Evolutionary conservation across 2,113 vertebrate species (phyloP), one percentile per base, ranked within the genome.

Genomic region (Lophura nycthemera): DNA sequence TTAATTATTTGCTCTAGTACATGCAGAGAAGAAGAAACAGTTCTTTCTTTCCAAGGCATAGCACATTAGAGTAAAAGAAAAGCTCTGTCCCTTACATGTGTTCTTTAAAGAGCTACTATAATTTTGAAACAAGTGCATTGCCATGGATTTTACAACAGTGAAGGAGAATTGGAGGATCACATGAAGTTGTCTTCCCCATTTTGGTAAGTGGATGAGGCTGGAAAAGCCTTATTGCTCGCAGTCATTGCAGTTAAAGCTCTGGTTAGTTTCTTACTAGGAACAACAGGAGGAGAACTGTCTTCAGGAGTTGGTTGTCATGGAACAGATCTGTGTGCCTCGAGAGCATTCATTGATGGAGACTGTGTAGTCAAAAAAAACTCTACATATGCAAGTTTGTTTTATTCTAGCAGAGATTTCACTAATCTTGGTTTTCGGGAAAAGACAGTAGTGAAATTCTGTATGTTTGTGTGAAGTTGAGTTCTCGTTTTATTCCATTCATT

Each of bases 401-500:
- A 6, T 83, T 86, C 19, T 59, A 2, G 84, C 9, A 43, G 56
- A n/a, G n/a, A 21, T 71, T 34, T 86, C 0, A 1, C 17, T 81
- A 32, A 18, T 72, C 36, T 54, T 93, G 30, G 11, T 66, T 75
- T 50, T 61, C 22, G 45, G 38, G 78, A 60, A 45, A 30, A 75
- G 34, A 17, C 50, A 29, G 57, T 50, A 59, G 56, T 85, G 40
- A 69, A 50, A 13, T 14, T 47, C 16, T 70, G 14, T 60, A 11
- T 42, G 8, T 56, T 9, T 89, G 61, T 72, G 15, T 74, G 56
- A 60, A 56, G 5, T 7, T 79, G 40, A 56, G 45, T 94, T 88
- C 80, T 93, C 59, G 86, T 83, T 92, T 92, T 64, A 65, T 65
- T 93, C 3, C 88, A 71, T 88, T 83, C 93, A 72, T 66, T 96